Conservation (phyloP, 2,797 vertebrate genomes). For the Emydoidea blandingii region DNA sequence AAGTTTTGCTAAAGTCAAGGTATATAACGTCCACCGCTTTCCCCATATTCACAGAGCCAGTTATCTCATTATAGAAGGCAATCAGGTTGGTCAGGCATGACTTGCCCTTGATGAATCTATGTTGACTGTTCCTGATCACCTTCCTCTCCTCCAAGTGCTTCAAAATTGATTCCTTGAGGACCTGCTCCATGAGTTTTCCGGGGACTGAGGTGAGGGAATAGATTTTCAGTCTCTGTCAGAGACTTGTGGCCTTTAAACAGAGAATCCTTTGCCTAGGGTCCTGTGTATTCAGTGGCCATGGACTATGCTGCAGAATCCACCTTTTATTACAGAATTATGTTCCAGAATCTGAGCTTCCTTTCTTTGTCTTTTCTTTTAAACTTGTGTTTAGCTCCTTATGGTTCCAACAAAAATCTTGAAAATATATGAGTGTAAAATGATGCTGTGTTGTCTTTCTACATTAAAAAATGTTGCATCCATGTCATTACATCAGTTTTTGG, state of each 20-base stretch:
- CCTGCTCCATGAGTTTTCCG: too few relatives aligned
- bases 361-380: neutral
- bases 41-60: too few relatives aligned
- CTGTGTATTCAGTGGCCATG: accelerated
- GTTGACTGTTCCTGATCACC: too few relatives aligned
- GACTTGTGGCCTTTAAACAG: neutral
- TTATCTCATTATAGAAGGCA: too few relatives aligned
- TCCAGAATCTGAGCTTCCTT: neutral
- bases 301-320: neutral
- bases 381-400: neutral
- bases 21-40: too few relatives aligned
- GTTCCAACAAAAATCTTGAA: neutral
- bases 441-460: neutral
- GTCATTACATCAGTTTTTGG: constrained; percentile 53
- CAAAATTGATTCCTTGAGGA: too few relatives aligned
- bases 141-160: too few relatives aligned
- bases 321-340: neutral
- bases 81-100: too few relatives aligned
- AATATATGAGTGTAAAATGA: neutral
- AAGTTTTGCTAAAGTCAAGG: too few relatives aligned
- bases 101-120: too few relatives aligned
- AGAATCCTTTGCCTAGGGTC: neutral
- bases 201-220: neutral
- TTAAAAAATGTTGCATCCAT: constrained; percentile 40
- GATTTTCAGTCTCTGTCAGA: neutral